Evolutionary conservation across 1,140 invertebrate species (phyloP).

Genomic region (Calliopsis andreniformis): DNA sequence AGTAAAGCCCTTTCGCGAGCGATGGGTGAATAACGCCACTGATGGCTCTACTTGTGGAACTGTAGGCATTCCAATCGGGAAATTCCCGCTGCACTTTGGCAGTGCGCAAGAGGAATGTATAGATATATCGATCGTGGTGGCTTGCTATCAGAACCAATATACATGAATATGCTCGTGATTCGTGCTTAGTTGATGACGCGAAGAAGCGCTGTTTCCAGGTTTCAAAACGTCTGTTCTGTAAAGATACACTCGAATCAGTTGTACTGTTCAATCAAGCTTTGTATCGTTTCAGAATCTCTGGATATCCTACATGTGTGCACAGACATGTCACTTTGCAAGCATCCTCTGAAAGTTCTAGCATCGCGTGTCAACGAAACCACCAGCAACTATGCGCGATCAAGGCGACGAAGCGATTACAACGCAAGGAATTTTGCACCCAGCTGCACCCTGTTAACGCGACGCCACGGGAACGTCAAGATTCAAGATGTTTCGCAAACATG

Average conservation of each 20-base stretch:
- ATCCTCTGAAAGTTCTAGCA: too few species aligned
- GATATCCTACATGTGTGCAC: too few species aligned
- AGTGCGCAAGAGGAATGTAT: conserved; percentile 64
- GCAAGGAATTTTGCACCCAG: not conserved
- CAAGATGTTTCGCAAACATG: conserved; percentile 20
- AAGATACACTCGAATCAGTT: too few species aligned
- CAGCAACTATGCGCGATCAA: too few species aligned
- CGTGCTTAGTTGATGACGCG: not conserved
- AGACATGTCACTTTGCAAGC: too few species aligned
- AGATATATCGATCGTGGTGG: conserved; percentile 59
- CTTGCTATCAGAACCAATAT: conserved; percentile 38
- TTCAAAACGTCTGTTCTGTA: too few species aligned
- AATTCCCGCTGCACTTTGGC: conserved; percentile 75
- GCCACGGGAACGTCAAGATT: conserved; percentile 14
- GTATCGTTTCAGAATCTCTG: too few species aligned
- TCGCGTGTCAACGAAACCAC: too few species aligned
- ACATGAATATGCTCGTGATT: conserved; percentile 46
- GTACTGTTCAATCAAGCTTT: too few species aligned
- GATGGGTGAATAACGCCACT: conserved; percentile 59
- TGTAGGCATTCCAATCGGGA: conserved; percentile 77
- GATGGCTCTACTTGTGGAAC: conserved; percentile 69
- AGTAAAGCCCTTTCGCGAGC: conserved; percentile 16
- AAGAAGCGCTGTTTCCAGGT: not conserved
- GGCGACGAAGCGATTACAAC: too few species aligned
- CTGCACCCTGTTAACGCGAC: not conserved